Percentiles rank a stretch among this genome's conserved stretches.
Evolutionary conservation across 2,888 invertebrate species (phyloP).

Genomic region (Dicranocentrus wangi): DNA sequence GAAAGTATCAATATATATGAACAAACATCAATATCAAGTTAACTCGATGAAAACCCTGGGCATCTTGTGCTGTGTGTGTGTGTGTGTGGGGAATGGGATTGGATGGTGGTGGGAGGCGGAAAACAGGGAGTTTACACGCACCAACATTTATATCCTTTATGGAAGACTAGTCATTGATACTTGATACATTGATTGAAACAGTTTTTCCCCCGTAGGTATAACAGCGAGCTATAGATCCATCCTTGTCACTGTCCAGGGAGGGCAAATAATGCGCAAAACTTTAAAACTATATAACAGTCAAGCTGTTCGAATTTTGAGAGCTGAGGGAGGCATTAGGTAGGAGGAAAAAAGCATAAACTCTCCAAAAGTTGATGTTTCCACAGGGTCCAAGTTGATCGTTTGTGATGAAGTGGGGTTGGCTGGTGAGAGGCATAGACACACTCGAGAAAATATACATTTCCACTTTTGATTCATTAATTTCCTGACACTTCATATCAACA

Average conservation of each 20-base stretch:
- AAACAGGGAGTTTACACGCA: conserved; percentile 40
- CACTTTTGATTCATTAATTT: conserved; percentile 64
- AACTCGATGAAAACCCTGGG: conserved; percentile 49
- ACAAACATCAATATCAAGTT: conserved; percentile 62
- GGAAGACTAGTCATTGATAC: too few relatives aligned
- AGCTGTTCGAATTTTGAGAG: too few relatives aligned
- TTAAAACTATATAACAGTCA: too few relatives aligned
- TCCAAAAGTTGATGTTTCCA: conserved; percentile 27
- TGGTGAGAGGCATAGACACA: neutral
- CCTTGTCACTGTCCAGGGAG: too few relatives aligned
- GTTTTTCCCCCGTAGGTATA: too few relatives aligned
- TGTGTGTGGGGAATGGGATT: neutral
- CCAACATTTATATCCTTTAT: conserved; percentile 7
- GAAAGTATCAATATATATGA: conserved; percentile 34
- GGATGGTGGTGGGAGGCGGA: conserved; percentile 10
- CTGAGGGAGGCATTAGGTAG: neutral
- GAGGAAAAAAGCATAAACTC: conserved; percentile 47
- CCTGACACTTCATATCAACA: conserved; percentile 63
- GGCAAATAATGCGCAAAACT: too few relatives aligned
- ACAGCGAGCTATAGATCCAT: too few relatives aligned
- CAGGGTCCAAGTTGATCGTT: conserved; percentile 45
- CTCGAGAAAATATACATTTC: conserved; percentile 45
- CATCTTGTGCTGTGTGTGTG: conserved; percentile 37
- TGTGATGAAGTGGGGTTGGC: conserved; percentile 29
- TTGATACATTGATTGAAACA: too few relatives aligned